phyloP scores from a whole-genome alignment of 2,797 vertebrate genomes.

The Cuculus canorus region DNA sequence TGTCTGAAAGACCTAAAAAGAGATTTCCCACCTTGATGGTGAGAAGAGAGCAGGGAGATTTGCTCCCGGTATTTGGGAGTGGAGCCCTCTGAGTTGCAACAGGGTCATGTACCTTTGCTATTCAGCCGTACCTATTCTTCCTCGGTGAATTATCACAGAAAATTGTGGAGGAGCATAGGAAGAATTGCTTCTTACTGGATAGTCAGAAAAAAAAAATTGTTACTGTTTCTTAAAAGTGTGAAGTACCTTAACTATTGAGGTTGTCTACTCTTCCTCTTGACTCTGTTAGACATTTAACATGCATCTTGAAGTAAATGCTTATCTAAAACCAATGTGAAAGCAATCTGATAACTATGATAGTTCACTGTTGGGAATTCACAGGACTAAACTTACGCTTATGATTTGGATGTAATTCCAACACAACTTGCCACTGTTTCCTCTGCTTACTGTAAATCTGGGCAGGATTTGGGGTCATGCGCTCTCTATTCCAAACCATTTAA shows the following conservation, averaged over 20 bases:
- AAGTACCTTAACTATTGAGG: neutral
- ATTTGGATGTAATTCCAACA: neutral
- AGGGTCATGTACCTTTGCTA: fast-evolving
- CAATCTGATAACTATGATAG: neutral
- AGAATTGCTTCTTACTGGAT: neutral
- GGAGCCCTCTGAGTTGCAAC: neutral
- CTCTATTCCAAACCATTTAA: neutral
- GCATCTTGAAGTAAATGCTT: neutral
- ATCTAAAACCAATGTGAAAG: neutral
- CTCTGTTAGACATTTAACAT: neutral
- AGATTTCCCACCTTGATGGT: neutral
- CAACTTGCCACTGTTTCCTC: neutral
- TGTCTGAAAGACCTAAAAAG: neutral
- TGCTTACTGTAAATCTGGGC: neutral
- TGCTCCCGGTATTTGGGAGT: neutral
- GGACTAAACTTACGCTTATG: neutral
- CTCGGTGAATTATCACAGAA: neutral
- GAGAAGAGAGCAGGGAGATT: neutral
- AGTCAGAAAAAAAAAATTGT: neutral
- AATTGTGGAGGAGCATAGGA: neutral
- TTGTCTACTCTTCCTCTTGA: neutral
- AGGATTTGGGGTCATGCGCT: neutral
- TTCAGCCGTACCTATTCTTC: neutral
- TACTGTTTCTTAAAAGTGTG: neutral
- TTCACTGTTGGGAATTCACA: neutral